Conservation (phyloP, 2,888 invertebrate genomes). For the Netelia virgata region DNA sequence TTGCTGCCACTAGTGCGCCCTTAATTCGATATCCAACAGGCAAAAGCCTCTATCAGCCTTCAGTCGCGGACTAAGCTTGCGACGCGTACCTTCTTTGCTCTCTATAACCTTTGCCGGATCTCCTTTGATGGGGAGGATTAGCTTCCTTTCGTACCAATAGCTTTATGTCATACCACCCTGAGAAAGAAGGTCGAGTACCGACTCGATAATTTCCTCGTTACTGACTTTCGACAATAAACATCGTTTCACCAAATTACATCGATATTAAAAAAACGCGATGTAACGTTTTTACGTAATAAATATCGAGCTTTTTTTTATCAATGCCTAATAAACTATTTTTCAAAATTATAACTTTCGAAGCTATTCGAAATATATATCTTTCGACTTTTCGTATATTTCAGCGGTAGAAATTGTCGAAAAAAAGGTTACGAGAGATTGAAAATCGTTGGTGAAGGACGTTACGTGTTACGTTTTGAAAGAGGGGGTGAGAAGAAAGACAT, state of each 20-base stretch:
- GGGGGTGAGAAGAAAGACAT: not conserved
- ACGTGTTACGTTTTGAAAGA: too few species aligned
- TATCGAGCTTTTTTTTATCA: too few species aligned
- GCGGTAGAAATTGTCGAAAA: not conserved
- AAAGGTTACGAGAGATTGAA: not conserved
- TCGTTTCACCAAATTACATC: too few species aligned
- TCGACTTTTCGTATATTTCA: not conserved
- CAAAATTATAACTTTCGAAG: not conserved
- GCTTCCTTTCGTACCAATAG: not conserved
- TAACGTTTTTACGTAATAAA: too few species aligned
- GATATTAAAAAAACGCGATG: too few species aligned
- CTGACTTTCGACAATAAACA: too few species aligned
- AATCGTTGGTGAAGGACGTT: not conserved
- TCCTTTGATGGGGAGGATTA: not conserved
- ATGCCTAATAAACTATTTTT: too few species aligned
- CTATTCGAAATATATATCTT: not conserved
- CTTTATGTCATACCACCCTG: too few species aligned
- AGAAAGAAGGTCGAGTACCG: too few species aligned
- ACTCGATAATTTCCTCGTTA: too few species aligned
- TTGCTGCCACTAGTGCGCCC: constrained; percentile 40
- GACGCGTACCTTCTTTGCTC: not conserved
- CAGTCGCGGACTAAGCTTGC: constrained; percentile 15
- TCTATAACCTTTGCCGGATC: not conserved
- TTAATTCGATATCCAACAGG: constrained; percentile 72
- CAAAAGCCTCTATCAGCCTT: constrained; percentile 64